Percentiles rank a stretch among this genome's conserved stretches.
Conservation (phyloP, 2,797 vertebrate species). For the Gallirallus australis region DNA sequence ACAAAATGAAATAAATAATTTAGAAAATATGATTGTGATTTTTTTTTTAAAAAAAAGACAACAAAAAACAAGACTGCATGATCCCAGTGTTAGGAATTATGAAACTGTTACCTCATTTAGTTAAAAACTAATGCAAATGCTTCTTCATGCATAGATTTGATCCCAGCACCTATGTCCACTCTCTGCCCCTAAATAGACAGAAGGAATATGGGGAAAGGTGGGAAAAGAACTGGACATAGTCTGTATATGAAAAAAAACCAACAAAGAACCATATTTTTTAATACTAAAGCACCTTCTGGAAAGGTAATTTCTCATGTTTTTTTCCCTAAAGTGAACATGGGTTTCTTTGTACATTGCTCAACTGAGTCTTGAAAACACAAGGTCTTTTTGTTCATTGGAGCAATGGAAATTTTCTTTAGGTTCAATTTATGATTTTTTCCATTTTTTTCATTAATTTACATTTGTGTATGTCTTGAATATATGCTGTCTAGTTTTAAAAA, state of each 20-base stretch:
- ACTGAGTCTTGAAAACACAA: not conserved
- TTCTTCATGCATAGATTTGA: not conserved
- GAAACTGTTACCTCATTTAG: not conserved
- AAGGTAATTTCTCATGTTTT: not conserved
- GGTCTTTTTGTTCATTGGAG: not conserved
- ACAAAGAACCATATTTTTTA: not conserved
- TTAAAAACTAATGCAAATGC: not conserved
- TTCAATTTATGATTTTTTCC: not conserved
- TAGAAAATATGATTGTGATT: not conserved
- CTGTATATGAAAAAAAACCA: not conserved
- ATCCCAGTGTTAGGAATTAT: not conserved
- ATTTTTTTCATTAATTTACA: not conserved
- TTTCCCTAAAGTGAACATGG: not conserved
- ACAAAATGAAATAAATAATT: not conserved
- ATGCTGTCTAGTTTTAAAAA: not conserved
- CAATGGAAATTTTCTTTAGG: not conserved
- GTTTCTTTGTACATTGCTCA: not conserved
- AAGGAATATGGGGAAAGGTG: not conserved
- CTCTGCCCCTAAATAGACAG: fast-evolving
- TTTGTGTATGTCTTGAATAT: not conserved
- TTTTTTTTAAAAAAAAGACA: not conserved
- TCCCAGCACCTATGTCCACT: not conserved
- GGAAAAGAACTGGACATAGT: not conserved
- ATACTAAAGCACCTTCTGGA: not conserved
- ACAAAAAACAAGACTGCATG: too few relatives aligned